A percentile compares a stretch with the other conserved stretches of the same genome.
Evolutionary conservation across 2,113 vertebrate genomes (phyloP).

Genomic region (Machaerirhynchus nigripectus): DNA sequence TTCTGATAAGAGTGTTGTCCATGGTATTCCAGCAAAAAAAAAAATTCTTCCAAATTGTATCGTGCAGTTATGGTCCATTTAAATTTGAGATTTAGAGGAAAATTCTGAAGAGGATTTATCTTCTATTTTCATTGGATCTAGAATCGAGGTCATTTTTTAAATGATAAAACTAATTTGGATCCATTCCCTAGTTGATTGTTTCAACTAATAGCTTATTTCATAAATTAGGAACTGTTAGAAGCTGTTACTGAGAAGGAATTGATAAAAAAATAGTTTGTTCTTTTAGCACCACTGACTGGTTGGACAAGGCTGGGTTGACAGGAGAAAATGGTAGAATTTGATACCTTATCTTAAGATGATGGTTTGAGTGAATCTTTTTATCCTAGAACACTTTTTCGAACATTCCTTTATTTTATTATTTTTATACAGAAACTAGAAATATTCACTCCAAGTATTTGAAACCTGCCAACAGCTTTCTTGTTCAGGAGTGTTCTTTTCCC

Average conservation of each 20-base stretch:
- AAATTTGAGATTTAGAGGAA: neutral
- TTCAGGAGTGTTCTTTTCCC: neutral
- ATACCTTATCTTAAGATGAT: neutral
- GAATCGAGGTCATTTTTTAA: neutral
- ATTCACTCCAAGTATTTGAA: neutral
- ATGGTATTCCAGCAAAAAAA: neutral
- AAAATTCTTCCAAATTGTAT: accelerated
- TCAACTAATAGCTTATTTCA: neutral
- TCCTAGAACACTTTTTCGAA: neutral
- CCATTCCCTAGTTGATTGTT: neutral
- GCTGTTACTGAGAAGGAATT: neutral
- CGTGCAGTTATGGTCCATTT: neutral
- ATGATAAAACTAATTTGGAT: neutral
- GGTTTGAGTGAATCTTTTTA: neutral
- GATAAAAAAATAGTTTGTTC: neutral
- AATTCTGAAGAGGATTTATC: neutral
- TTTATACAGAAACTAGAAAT: neutral
- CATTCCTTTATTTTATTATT: neutral
- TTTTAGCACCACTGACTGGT: neutral
- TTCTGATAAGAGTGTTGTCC: neutral
- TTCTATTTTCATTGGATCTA: neutral
- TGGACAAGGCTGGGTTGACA: neutral
- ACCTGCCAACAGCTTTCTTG: neutral
- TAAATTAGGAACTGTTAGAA: neutral
- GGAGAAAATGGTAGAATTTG: neutral